Conservation (phyloP, 2,888 invertebrate genomes). For the Pristionchus exspectatus region DNA sequence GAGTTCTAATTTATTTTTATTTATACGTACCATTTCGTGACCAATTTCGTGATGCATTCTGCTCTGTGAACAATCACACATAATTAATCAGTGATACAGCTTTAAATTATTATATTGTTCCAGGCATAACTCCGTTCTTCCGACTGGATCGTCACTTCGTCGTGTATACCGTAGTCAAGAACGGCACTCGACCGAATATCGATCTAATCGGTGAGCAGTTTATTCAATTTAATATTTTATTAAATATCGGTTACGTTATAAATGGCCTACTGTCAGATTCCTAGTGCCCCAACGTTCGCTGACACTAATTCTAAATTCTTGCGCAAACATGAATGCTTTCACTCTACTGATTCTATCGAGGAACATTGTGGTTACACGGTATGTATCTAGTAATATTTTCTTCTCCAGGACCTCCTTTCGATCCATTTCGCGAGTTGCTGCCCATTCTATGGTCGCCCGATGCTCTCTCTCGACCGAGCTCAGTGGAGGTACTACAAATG, state of each 20-base stretch:
- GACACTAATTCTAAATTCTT: too few species aligned
- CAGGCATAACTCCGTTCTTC: constrained; percentile 36
- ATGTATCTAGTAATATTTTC: neutral
- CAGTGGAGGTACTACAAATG: constrained; percentile 10
- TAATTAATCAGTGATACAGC: too few species aligned
- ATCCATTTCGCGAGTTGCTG: neutral
- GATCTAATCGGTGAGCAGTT: constrained; percentile 12
- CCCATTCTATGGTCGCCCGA: constrained; percentile 31
- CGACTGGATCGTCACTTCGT: constrained; percentile 19
- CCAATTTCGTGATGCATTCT: too few species aligned
- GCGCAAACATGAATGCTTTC: too few species aligned
- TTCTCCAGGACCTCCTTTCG: constrained; percentile 5
- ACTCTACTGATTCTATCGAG: too few species aligned
- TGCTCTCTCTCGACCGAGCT: neutral
- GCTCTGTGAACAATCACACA: too few species aligned
- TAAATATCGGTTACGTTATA: too few species aligned
- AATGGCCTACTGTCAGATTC: too few species aligned
- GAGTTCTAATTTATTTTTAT: neutral
- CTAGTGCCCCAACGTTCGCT: too few species aligned
- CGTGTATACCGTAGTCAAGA: constrained; percentile 34
- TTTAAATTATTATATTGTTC: neutral
- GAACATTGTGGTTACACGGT: too few species aligned
- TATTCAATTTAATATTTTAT: too few species aligned
- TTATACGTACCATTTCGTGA: too few species aligned
- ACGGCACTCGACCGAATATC: constrained; percentile 23